phyloP scores from a whole-genome alignment of 2,797 vertebrate genomes.

The Leptatherina wallacei region DNA sequence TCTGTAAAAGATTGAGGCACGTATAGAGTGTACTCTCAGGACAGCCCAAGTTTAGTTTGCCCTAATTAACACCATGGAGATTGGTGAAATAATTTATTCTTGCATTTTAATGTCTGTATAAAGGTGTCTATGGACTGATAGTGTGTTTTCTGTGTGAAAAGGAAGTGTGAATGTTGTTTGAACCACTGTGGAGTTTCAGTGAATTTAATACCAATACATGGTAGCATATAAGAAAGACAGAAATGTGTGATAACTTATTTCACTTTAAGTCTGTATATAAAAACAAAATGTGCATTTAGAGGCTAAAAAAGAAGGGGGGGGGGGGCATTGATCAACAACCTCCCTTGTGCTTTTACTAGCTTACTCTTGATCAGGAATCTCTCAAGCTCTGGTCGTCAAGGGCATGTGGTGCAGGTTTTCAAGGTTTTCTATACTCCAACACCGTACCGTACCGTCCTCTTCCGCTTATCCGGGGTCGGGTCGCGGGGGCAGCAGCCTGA shows the following conservation, averaged over 20 bases:
- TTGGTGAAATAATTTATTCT: conserved; percentile 49
- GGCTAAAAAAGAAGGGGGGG: not conserved
- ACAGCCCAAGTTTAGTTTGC: conserved; percentile 40
- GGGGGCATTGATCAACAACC: too few relatives aligned
- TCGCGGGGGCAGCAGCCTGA: too few relatives aligned
- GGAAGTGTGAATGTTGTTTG: conserved; percentile 5
- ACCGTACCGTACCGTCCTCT: too few relatives aligned
- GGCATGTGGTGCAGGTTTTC: too few relatives aligned
- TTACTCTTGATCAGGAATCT: too few relatives aligned
- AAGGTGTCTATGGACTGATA: conserved; percentile 2
- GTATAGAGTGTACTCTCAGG: conserved; percentile 30
- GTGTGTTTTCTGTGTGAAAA: conserved; percentile 7
- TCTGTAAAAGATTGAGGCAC: conserved; percentile 31
- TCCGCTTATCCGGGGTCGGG: too few relatives aligned
- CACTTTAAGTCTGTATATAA: conserved; percentile 10
- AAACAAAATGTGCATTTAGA: conserved; percentile 30
- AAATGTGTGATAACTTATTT: conserved; percentile 8
- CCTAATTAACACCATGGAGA: conserved; percentile 53
- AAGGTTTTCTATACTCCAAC: too few relatives aligned
- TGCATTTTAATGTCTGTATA: conserved; percentile 38
- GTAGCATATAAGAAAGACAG: conserved; percentile 4
- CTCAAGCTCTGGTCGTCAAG: too few relatives aligned
- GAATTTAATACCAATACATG: conserved; percentile 15
- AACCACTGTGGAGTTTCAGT: not conserved
- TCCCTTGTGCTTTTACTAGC: too few relatives aligned